Conservation (phyloP, 2,113 vertebrate species). For the Mus musculus region GRCm39 chr7:105286501-105287000, state of each 20-base stretch:
- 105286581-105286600: slow-evolving; percentile 21
- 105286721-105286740: slow-evolving; percentile 68
- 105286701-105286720: slow-evolving; percentile 52
- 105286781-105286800: slow-evolving; percentile 59
- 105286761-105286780: slow-evolving; percentile 49
- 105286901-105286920: slow-evolving; percentile 77
- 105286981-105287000: slow-evolving; percentile 60
- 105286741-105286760: slow-evolving; percentile 66
- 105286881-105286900: slow-evolving; percentile 76
- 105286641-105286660: slow-evolving; percentile 43
- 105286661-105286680: slow-evolving; percentile 27
- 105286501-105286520: slow-evolving; percentile 34
- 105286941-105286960: slow-evolving; percentile 77
- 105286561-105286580: slow-evolving; percentile 57
- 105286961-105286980: slow-evolving; percentile 70
- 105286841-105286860: slow-evolving; percentile 62
- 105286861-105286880: slow-evolving; percentile 74
- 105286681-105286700: slow-evolving; percentile 49
- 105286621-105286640: slow-evolving; percentile 61
- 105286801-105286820: slow-evolving; percentile 47
- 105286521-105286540: slow-evolving; percentile 15
- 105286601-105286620: slow-evolving; percentile 54
- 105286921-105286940: slow-evolving; percentile 80
- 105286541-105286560: slow-evolving; percentile 24
- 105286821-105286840: slow-evolving; percentile 4